Base-by-base conservation (phyloP, 2,113 vertebrate genomes). In the Struthio camelus region DNA sequence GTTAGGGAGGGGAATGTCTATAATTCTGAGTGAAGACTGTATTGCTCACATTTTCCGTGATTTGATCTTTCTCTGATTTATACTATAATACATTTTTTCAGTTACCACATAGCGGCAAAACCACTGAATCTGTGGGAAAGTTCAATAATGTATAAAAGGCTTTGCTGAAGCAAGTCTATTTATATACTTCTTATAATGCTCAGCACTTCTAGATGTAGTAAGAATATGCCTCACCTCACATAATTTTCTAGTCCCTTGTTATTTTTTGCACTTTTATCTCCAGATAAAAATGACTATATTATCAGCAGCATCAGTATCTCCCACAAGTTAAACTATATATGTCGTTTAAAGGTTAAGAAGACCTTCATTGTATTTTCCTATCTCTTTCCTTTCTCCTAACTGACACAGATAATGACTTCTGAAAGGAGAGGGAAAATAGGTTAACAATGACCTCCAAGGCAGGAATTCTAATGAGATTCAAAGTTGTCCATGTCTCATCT, bases 401-500 rank as follows among this genome's bases (percentile, higher is more conserved):
- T 94, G 94, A 93, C 81, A 94, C 42, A 95, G 89, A 92, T 91
- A 96, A 87, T 13, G n/a, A 44, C 30, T 95, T 94, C 79, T 66
- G 78, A 96, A 95, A 82, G 80, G 42, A 92, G 50, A 79, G 40
- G 44, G 40, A 85, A 94, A 95, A 94, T 95, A 94, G 94, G 95
- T 87, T 96, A 95, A 92, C 75, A 94, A 53, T 77, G 94, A 94
- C 70, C 90, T 96, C 79, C 84, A 54, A 96, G 89, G 95, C 89
- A 97, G 67, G 78, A 94, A 96, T 94, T 82, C 44, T 96, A 94
- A 96, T 94, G 80, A 92, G 77, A 95, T 94, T 94, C 92, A 72
- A 54, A 82, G 70, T 89, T 93, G 65, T 89, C 73, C 56, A 62
- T 42, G 53, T 77, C 89, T 96, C 73, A 66, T 87, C 78, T 79